phyloP scores from a whole-genome alignment of 2,888 invertebrate genomes.

The Strigamia crassipes region DNA sequence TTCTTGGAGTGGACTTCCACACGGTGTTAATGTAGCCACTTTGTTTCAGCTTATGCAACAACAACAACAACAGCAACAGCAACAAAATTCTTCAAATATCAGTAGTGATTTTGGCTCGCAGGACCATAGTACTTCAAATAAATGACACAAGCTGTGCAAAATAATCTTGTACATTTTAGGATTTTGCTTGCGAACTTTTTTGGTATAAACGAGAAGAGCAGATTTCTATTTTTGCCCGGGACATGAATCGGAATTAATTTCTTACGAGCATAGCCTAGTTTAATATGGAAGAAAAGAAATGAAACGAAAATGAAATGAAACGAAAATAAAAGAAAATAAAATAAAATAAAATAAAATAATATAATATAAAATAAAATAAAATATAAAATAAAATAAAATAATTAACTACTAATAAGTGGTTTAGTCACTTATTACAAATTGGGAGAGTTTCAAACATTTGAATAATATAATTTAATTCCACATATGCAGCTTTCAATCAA shows the following conservation, averaged over 20 bases:
- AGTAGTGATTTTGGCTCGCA: conserved; percentile 18
- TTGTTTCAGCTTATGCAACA: conserved; percentile 48
- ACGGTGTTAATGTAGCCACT: conserved; percentile 48
- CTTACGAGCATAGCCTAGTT: conserved; percentile 33
- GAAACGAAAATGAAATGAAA: too few relatives aligned
- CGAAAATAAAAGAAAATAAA: too few relatives aligned
- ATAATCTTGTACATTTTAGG: neutral
- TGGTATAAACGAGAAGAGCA: conserved; percentile 24
- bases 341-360: too few relatives aligned
- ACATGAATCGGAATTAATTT: conserved; percentile 39
- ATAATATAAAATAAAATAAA: too few relatives aligned
- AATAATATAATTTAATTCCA: conserved; percentile 13
- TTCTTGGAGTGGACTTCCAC: conserved; percentile 50
- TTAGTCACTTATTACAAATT: neutral
- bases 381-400: too few relatives aligned
- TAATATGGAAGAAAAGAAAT: neutral
- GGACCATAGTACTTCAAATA: conserved; percentile 1
- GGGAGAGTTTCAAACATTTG: neutral
- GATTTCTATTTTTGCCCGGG: conserved; percentile 38
- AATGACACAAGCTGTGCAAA: conserved; percentile 12
- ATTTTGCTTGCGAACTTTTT: conserved; percentile 31
- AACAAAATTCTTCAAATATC: conserved; percentile 27
- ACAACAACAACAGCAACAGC: conserved; percentile 47
- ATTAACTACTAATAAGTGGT: neutral
- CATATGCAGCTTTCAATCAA: conserved; percentile 13